Evolutionary conservation across 2,113 vertebrate genomes (phyloP), one percentile per base, ranked within the genome.

Genomic region (Stigmatopora nigra): DNA sequence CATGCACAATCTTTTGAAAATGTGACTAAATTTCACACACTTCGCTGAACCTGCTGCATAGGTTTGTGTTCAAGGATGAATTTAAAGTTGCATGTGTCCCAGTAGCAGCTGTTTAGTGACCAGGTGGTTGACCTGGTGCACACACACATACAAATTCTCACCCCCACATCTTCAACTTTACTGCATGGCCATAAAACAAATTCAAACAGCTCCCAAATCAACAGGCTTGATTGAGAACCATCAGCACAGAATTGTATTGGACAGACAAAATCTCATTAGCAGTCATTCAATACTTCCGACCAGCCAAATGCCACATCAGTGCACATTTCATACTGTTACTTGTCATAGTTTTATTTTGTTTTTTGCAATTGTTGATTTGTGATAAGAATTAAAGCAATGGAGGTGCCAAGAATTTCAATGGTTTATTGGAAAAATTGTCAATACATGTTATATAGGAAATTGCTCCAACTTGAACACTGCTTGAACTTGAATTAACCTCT

Each of bases 161-260:
- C 74, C 61, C 61, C 62, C 66, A 75, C 76, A 80, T 67, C 73
- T 83, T 71, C 62, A 79, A 67, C 72, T 86, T 87, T 80, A 87
- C 75, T 73, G 82, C 80, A 12, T 61, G 69, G 82, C 77, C 68
- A 79, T 87, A 87, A 88, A 87, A 72, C 71, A 80, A 80, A 85
- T 81, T 86, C 81, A 85, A 86, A 82, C 72, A 68, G 72, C 70
- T 80, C 65, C 72, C 85, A 87, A 82, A 85, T 81, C 84, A 88
- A 87, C 81, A 87, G 68, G 13, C 51, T 61, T 62, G 67, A 74
- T 68, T 82, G 78, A 82, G 76, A 75, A 64, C 75, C 14, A 64
- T 70, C 60, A 77, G 68, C 78, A 83, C 60, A 77, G 68, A 77
- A 83, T 82, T 72, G 63, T 68, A 77, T 71, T 70, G 62, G 44